phyloP scores from a whole-genome alignment of 92 coral and sea anemone species.

The Epizoanthus scotinus region DNA sequence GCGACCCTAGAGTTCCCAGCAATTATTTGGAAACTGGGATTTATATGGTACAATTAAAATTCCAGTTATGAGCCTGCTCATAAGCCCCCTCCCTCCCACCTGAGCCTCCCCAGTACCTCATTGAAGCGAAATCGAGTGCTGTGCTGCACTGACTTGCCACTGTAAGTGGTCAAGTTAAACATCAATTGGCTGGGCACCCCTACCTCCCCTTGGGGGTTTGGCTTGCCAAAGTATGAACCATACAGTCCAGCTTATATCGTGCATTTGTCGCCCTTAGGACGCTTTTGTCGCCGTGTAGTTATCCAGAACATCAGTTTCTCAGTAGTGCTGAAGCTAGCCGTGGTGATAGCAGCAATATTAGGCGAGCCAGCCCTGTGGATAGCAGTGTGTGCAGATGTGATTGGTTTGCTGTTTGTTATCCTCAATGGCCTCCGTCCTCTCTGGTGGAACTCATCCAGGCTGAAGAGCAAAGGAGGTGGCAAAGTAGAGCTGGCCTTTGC shows the following conservation, averaged over 20 bases:
- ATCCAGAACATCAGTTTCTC: conserved; percentile 79
- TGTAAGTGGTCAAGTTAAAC: too few relatives aligned
- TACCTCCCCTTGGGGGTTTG: too few relatives aligned
- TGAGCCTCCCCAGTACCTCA: too few relatives aligned
- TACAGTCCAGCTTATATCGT: neutral
- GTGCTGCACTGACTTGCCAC: too few relatives aligned
- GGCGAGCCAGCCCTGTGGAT: conserved; percentile 90
- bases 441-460: conserved; percentile 71
- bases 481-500: conserved; percentile 44
- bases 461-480: conserved; percentile 17
- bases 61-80: too few relatives aligned
- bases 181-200: too few relatives aligned
- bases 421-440: conserved; percentile 92
- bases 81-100: too few relatives aligned
- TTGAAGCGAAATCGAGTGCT: too few relatives aligned
- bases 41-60: too few relatives aligned
- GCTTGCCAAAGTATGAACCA: too few relatives aligned
- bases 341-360: conserved; percentile 77
- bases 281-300: conserved; percentile 78
- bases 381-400: conserved; percentile 92
- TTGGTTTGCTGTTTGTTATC: conserved; percentile 83
- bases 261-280: conserved; percentile 21
- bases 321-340: conserved; percentile 76
- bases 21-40: too few relatives aligned
- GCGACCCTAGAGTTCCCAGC: too few relatives aligned